Conservation (phyloP, 2,888 invertebrate genomes). For the Protula sp. region DNA sequence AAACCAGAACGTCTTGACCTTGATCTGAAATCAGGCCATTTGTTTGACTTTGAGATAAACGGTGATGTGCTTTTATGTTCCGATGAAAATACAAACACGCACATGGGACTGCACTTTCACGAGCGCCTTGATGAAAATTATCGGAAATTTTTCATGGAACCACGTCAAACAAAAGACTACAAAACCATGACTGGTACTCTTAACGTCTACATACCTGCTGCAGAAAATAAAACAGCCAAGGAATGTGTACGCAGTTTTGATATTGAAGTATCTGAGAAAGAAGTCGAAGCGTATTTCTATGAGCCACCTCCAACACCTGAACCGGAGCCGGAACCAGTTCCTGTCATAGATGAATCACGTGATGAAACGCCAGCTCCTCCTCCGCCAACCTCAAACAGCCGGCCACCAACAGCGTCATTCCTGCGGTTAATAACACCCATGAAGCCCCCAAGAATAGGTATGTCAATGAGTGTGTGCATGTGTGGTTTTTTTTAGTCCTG, state of each 20-base stretch:
- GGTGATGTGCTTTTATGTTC: slow-evolving; percentile 13
- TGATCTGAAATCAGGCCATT: slow-evolving; percentile 8
- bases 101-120: slow-evolving; percentile 19
- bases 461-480: slow-evolving; percentile 3
- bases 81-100: slow-evolving; percentile 8
- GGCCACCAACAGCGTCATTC: slow-evolving; percentile 12
- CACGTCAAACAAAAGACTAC: slow-evolving; percentile 26
- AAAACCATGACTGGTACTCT: slow-evolving; percentile 27
- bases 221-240: not conserved
- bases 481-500: not conserved
- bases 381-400: slow-evolving; percentile 24
- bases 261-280: slow-evolving; percentile 33
- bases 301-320: slow-evolving; percentile 14
- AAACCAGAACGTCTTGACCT: slow-evolving; percentile 12
- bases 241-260: slow-evolving; percentile 25
- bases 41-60: slow-evolving; percentile 15
- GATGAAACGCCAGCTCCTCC: slow-evolving; percentile 14
- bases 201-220: slow-evolving; percentile 3
- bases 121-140: slow-evolving; percentile 40
- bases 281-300: slow-evolving; percentile 34
- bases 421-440: slow-evolving; percentile 17
- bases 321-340: slow-evolving; percentile 21
- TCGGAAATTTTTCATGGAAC: slow-evolving; percentile 41
- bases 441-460: slow-evolving; percentile 16
- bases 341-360: slow-evolving; percentile 25